These are phyloP conservation scores for Tenthredo distinguenda DNA, from an alignment of 2,888 invertebrate genomes.

Conservation along the genomic window DNA sequence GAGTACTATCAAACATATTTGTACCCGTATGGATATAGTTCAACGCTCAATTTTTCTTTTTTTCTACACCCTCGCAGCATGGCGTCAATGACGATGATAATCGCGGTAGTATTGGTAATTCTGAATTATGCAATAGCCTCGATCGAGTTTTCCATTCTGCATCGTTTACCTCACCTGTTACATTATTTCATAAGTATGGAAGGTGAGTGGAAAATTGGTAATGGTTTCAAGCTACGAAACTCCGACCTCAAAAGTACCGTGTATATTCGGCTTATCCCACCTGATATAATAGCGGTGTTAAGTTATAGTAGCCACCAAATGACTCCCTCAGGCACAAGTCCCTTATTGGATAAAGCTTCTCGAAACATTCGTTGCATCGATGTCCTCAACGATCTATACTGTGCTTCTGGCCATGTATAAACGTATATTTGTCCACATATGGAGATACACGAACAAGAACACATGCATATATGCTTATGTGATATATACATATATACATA, in stretches of 20 bases:
- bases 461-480: background rate
- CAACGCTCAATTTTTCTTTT: background rate
- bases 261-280: conserved; percentile 44
- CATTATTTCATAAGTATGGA: conserved; percentile 21
- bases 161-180: conserved; percentile 9
- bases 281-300: conserved; percentile 49
- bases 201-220: conserved; percentile 33
- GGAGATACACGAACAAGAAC: background rate
- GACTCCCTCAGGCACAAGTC: conserved; percentile 41
- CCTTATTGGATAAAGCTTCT: conserved; percentile 49
- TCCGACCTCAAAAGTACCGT: conserved; percentile 8
- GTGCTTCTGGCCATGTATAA: background rate
- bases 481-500: background rate
- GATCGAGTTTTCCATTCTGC: conserved; percentile 14
- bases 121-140: background rate
- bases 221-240: conserved; percentile 16
- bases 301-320: conserved; percentile 48
- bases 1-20: background rate
- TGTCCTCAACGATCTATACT: background rate
- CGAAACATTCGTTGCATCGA: conserved; percentile 30
- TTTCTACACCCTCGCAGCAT: background rate
- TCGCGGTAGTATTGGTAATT: background rate
- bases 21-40: background rate
- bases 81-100: background rate
- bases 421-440: background rate